Evolutionary conservation across 2,113 vertebrate genomes (phyloP).

Genomic region (Cygnus atratus): DNA sequence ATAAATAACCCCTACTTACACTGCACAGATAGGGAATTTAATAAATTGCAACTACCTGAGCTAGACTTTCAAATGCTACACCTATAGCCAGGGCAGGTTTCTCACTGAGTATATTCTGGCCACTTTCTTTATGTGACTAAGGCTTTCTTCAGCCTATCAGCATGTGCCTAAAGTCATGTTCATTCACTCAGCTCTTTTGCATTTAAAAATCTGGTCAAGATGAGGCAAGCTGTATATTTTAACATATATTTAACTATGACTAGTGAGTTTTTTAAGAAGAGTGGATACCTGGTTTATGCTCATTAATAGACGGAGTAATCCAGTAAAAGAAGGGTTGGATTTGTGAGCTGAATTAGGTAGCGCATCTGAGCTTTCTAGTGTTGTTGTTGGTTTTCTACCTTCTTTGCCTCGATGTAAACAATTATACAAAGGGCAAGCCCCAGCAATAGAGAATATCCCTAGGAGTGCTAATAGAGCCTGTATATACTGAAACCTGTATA

Average conservation of each 20-base stretch:
- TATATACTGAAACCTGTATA: neutral
- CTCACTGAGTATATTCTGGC: neutral
- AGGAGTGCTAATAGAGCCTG: neutral
- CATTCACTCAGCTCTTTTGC: neutral
- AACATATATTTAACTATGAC: neutral
- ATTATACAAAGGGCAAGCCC: conserved; percentile 13
- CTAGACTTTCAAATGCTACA: neutral
- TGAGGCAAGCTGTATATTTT: neutral
- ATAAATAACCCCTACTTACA: neutral
- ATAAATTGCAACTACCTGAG: neutral
- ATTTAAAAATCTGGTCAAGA: conserved; percentile 28
- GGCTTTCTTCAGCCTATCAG: conserved; percentile 4
- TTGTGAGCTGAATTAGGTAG: neutral
- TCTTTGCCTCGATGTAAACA: neutral
- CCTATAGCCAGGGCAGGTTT: neutral
- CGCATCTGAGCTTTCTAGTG: neutral
- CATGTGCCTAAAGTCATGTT: neutral
- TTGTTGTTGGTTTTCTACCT: neutral
- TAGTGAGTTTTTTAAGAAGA: neutral
- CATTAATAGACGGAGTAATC: neutral
- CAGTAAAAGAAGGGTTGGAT: conserved; percentile 15
- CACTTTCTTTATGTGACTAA: neutral
- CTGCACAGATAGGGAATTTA: neutral
- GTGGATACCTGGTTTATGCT: neutral
- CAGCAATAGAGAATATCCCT: neutral